Base-by-base conservation (phyloP, 2,113 vertebrate genomes). In the Natator depressus region DNA sequence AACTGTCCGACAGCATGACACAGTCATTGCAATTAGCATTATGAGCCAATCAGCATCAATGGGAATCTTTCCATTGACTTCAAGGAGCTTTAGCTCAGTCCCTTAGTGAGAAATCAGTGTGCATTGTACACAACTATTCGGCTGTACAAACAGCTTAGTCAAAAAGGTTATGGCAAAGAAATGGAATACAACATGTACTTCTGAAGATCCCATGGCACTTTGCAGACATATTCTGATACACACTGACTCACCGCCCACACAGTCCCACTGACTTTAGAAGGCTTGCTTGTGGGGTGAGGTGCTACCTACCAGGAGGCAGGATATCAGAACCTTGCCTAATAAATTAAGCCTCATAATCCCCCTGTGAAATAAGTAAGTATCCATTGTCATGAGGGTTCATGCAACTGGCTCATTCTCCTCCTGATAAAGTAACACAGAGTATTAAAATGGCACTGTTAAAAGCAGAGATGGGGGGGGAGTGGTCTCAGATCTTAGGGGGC, bases 1-100 rank as follows among this genome's bases (percentile, higher is more conserved):
- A 96, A 82, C 91, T 85, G 83, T 83, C 95, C 78, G 75, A 62
- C 24, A 3, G 90, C 95, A 89, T 4, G 72, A 89, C 89, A 94
- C 62, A 95, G 94, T 93, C 95, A 81, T 6, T 0, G 4, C 80
- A 95, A 96, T 97, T 95, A 95, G 57, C 72, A 94, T 96, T 65
- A 84, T 96, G 85, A 93, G 87, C 87, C 85, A 80, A 50, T 1
- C 0, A 89, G 93, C 78, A 90, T 88, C 94, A 90, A 90, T 93
- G 92, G 91, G 94, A 72, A 85, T 87, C 87, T 89, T 87, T 91
- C 93, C 84, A 80, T 91, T 87, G 2, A 1, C 89, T 89, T 80
- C 85, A 72, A 8, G 3, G 42, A 25, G 51, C 10, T 62, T 90
- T 10, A 89, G 88, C 22, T 38, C 22, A 0, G 0, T 81, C 94